Evolutionary conservation across 2,113 vertebrate species (phyloP).

Genomic region (Phrynocephalus versicolor): DNA sequence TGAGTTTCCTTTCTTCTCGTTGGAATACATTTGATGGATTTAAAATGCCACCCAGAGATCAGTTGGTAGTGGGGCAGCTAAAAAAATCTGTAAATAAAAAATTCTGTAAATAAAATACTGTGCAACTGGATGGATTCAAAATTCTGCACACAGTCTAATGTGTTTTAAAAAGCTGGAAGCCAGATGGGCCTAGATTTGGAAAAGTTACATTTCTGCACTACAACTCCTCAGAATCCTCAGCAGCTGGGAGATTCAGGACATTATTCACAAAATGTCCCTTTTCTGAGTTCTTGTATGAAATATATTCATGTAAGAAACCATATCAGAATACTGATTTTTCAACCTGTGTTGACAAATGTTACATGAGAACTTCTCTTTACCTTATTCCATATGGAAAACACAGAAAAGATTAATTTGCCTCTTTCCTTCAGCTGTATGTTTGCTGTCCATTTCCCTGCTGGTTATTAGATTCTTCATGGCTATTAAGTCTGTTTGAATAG

Average conservation of each 20-base stretch:
- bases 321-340: not conserved
- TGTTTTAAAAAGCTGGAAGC: not conserved
- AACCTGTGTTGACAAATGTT: not conserved
- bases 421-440: slow-evolving; percentile 15
- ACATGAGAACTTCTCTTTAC: not conserved
- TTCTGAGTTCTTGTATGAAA: not conserved
- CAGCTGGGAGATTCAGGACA: not conserved
- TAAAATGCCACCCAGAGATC: no score
- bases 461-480: slow-evolving; percentile 85
- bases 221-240: not conserved
- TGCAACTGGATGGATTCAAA: not conserved
- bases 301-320: not conserved
- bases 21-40: not conserved
- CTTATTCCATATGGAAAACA: not conserved
- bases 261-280: not conserved
- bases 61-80: no score
- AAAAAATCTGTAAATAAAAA: no score
- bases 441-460: slow-evolving; percentile 68
- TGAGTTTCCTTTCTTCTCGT: no score
- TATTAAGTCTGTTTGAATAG: slow-evolving; percentile 85
- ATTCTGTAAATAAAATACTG: no score
- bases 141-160: not conserved
- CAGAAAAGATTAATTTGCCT: slow-evolving; percentile 28
- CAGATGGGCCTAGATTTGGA: not conserved
- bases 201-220: not conserved